phyloP scores from a whole-genome alignment of 2,797 vertebrate genomes.

The Sarcophilus harrisii region DNA sequence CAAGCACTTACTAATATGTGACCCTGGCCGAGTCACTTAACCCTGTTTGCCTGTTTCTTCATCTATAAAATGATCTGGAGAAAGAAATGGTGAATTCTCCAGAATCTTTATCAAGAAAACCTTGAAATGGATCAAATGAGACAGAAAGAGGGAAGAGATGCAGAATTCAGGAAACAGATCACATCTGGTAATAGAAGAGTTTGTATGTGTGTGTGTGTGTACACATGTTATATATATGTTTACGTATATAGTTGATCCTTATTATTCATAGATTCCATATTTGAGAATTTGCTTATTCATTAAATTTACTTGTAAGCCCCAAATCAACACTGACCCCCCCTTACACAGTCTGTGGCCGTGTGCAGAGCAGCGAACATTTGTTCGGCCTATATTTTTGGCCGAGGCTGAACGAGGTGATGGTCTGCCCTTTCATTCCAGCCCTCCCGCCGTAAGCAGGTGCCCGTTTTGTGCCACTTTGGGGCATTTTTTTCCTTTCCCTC shows the following conservation, averaged over 20 bases:
- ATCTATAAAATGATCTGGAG: not conserved
- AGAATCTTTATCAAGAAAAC: not conserved
- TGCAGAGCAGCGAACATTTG: not conserved
- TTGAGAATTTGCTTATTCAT: no score
- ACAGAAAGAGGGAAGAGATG: not conserved
- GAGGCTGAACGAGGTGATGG: not conserved
- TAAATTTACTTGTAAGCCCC: no score
- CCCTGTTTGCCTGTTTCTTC: not conserved
- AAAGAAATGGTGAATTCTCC: not conserved
- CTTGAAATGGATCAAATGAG: not conserved
- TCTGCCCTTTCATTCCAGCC: not conserved
- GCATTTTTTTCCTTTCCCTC: not conserved
- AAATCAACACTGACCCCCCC: no score
- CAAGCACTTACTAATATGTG: not conserved
- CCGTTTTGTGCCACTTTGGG: not conserved
- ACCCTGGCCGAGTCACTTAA: not conserved
- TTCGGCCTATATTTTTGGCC: not conserved
- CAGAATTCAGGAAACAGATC: not conserved
- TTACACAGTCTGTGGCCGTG: not conserved
- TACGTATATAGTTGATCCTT: no score
- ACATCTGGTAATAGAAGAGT: no score
- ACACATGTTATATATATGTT: no score
- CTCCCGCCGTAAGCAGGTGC: not conserved
- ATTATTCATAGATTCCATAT: no score
- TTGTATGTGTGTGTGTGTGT: no score